Evolutionary conservation across 2,888 invertebrate genomes (phyloP).

Genomic region (Acholoe squamosa): DNA sequence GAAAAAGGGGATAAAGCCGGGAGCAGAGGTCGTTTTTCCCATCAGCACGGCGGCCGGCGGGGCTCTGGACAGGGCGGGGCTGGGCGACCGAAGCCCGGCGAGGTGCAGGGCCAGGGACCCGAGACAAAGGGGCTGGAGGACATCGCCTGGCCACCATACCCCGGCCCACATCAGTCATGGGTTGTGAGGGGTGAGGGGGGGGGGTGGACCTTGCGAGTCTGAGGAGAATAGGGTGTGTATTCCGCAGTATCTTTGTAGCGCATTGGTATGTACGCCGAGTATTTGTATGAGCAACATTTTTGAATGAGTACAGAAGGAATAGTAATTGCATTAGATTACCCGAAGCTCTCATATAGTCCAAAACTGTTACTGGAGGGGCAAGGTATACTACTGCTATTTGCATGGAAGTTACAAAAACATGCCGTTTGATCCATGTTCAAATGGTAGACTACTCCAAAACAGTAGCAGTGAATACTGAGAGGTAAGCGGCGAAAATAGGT

Average conservation of each 20-base stretch:
- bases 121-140: conserved; percentile 24
- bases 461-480: no score
- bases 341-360: no score
- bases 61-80: conserved; percentile 14
- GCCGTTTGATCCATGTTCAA: no score
- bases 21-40: conserved; percentile 61
- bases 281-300: background rate
- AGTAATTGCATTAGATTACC: no score
- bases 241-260: background rate
- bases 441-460: no score
- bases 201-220: background rate
- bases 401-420: no score
- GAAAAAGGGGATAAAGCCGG: conserved; percentile 49
- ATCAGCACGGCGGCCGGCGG: conserved; percentile 49
- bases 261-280: background rate
- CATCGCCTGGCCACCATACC: conserved; percentile 5
- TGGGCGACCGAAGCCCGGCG: background rate
- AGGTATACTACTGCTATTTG: no score
- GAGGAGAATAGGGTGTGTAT: background rate
- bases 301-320: no score
- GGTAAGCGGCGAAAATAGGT: no score
- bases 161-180: conserved; percentile 38
- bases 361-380: no score
- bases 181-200: background rate
- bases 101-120: background rate